A percentile compares a stretch with the other conserved stretches of the same genome.
Evolutionary conservation across 1,140 invertebrate genomes (phyloP).

Genomic region (Calephelis nemesis): DNA sequence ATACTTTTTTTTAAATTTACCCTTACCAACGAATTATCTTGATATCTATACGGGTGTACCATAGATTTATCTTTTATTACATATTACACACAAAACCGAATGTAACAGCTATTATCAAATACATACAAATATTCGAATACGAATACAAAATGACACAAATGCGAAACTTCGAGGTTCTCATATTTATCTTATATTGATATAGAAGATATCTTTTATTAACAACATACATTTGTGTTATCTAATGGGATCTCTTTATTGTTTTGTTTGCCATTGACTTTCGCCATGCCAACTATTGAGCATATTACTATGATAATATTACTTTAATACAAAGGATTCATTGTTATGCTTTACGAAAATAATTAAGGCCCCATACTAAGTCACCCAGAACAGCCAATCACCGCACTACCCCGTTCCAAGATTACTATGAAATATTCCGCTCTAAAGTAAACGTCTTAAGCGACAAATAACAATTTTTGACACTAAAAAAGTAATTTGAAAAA

Average conservation of each 20-base stretch:
- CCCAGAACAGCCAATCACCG: too few relatives aligned
- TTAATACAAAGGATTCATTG: too few relatives aligned
- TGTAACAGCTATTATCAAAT: not conserved
- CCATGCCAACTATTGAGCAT: not conserved
- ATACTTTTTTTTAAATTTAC: too few relatives aligned
- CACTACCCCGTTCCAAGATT: too few relatives aligned
- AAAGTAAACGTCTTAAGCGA: too few relatives aligned
- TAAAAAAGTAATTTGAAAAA: too few relatives aligned
- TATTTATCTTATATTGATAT: constrained; percentile 6
- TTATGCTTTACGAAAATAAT: too few relatives aligned
- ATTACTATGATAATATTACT: not conserved
- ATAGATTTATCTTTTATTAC: not conserved
- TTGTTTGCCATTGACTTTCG: constrained; percentile 1
- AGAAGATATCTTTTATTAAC: constrained; percentile 4
- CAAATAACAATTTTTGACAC: too few relatives aligned
- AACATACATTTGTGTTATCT: constrained; percentile 4
- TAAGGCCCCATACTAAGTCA: too few relatives aligned
- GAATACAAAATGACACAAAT: not conserved
- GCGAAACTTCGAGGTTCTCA: not conserved
- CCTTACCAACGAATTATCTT: too few relatives aligned
- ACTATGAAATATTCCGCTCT: too few relatives aligned
- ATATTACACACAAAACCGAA: not conserved
- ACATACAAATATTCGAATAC: not conserved
- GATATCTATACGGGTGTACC: too few relatives aligned
- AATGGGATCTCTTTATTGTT: constrained; percentile 15